Conservation (phyloP, 2,888 invertebrate genomes). For the Erebia ligea region DNA sequence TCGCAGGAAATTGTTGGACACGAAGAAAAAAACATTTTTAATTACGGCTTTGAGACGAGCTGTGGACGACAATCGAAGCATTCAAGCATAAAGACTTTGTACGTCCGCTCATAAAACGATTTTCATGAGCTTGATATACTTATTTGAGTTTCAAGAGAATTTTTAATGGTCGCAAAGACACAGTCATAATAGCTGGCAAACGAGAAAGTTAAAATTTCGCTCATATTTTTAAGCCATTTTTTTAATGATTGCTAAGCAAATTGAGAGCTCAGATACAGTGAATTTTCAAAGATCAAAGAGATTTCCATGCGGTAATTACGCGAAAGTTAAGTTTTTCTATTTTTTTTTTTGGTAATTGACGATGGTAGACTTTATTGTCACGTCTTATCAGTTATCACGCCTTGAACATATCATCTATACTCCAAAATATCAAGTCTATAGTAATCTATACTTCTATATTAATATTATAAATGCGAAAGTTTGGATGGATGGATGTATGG, state of each 20-base stretch:
- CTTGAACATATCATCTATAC: too few species aligned
- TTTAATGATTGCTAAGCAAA: background rate
- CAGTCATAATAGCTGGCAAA: background rate
- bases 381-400: too few species aligned
- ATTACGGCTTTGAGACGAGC: slow-evolving; percentile 52
- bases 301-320: too few species aligned
- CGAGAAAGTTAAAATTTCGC: background rate
- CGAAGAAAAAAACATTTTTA: slow-evolving; percentile 60
- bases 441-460: too few species aligned
- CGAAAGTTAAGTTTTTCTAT: too few species aligned
- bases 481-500: too few species aligned
- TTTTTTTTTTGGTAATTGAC: too few species aligned
- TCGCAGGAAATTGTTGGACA: slow-evolving; percentile 69
- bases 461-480: too few species aligned
- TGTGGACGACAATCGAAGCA: slow-evolving; percentile 18
- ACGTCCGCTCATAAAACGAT: slow-evolving; percentile 10
- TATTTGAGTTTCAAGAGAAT: background rate
- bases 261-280: too few species aligned
- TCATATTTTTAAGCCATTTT: background rate
- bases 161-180: slow-evolving; percentile 6
- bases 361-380: too few species aligned
- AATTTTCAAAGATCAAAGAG: too few species aligned
- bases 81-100: slow-evolving; percentile 28
- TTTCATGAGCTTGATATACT: slow-evolving; percentile 10
- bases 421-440: too few species aligned